Evolutionary conservation across 92 coral and sea anemone species (phyloP).

Genomic region (Palythoa grandis): DNA sequence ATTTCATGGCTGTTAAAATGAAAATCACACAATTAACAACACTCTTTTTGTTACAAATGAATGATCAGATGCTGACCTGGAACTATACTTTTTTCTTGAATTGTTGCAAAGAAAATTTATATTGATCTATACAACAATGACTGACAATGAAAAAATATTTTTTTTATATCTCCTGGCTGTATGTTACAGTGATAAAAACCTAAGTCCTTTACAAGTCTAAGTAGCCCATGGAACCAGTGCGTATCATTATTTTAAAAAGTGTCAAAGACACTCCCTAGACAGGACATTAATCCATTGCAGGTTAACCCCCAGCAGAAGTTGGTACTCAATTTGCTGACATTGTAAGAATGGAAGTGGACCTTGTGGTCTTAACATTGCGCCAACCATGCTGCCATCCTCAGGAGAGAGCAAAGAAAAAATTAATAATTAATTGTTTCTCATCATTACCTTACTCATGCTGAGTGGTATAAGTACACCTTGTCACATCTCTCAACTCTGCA

Average conservation of each 20-base stretch:
- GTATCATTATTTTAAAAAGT: not conserved
- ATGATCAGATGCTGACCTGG: not conserved
- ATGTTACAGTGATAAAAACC: not conserved
- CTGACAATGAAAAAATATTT: not conserved
- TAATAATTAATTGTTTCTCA: not conserved
- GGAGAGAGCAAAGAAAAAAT: not conserved
- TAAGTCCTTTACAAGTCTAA: too few species aligned
- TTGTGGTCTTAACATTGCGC: not conserved
- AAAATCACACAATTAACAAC: not conserved
- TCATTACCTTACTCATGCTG: constrained; percentile 67
- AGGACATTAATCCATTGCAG: too few species aligned
- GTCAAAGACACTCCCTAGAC: not conserved
- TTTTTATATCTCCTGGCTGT: not conserved
- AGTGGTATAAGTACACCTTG: constrained; percentile 61
- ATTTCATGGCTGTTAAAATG: constrained; percentile 58
- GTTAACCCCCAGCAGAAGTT: too few species aligned
- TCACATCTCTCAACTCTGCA: constrained; percentile 64
- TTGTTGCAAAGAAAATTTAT: not conserved
- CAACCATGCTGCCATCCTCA: not conserved
- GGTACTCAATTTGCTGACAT: not conserved
- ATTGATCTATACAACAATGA: not conserved
- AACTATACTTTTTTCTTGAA: not conserved
- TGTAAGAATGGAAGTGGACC: not conserved
- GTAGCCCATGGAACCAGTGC: too few species aligned
- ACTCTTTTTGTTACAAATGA: not conserved